These are phyloP conservation scores for Calypte anna DNA, from an alignment of 2,113 vertebrate species.

Conservation along the genomic window DNA sequence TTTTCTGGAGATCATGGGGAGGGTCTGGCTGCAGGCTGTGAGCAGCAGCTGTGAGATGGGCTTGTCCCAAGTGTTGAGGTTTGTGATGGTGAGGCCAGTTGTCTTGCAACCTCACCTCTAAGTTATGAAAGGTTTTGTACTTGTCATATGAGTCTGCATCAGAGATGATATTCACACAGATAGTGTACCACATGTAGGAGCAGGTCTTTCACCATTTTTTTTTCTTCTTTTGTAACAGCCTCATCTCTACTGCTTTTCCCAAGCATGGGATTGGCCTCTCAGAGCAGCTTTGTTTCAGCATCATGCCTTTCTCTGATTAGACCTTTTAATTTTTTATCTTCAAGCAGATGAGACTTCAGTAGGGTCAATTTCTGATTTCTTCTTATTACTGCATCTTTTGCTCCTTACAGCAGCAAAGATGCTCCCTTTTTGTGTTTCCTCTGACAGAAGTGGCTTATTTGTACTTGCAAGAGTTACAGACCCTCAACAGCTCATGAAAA, in stretches of 20 bases:
- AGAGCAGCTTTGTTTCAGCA: neutral
- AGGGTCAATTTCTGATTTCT: neutral
- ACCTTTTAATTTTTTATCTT: neutral
- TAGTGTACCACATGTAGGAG: neutral
- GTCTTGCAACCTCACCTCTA: slow-evolving; percentile 16
- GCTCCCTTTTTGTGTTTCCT: neutral
- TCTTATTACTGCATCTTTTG: neutral
- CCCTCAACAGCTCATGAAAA: neutral
- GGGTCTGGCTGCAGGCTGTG: neutral
- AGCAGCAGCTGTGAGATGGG: neutral
- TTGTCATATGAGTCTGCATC: neutral
- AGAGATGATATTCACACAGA: slow-evolving; percentile 36
- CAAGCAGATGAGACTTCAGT: neutral
- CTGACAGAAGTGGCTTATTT: neutral
- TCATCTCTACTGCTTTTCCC: neutral
- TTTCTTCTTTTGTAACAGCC: neutral
- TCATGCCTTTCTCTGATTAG: neutral
- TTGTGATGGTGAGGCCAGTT: neutral
- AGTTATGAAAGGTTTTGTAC: neutral
- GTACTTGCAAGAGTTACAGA: neutral
- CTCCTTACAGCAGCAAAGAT: neutral
- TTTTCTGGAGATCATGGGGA: rapidly evolving
- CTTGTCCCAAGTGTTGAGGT: neutral
- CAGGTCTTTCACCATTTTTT: neutral
- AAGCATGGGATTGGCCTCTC: neutral